Evolutionary conservation across 2,888 invertebrate species (phyloP), one percentile per base, ranked within the genome.

Genomic region (Stratiomys singularior): DNA sequence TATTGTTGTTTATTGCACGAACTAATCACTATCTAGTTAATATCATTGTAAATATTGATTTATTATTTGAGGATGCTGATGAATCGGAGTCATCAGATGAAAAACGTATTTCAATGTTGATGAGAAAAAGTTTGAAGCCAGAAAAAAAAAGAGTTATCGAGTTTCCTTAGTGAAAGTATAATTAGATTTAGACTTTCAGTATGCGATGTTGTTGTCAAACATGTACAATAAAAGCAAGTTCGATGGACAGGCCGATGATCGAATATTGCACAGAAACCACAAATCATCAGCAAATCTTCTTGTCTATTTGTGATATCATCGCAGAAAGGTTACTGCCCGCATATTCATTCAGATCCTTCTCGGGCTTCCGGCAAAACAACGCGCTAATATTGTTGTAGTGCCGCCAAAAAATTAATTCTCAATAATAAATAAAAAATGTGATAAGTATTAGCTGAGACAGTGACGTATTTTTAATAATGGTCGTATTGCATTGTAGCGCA

Each of bases 141-240:
- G 23, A 64, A 64, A 21, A 30, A 28, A 30, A 5, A 64, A n/a
- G n/a, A n/a, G n/a, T 30, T 64, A 30, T 28, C 4, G 28, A 15
- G 18, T 64, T 64, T 64, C n/a, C 58, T 13, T 21, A 64, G 64
- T 64, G 64, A 64, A 64, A 64, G 64, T 64, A 11, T 64, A 30
- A 64, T 64, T 64, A 27, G 64, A 64, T 27, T 64, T 15, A 64
- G n/a, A 13, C 30, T 64, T 64, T 30, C 30, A 30, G 30, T 25
- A 28, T n/a, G 64, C 3, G 37, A 37, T 37, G 37, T 37, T 37
- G 37, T 37, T 37, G 37, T 37, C 37, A 37, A 5, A 37, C 3
- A 5, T 9, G 37, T 37, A 9, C 3, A 37, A 30, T 30, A 27
- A 18, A 56, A 56, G 56, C 13, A 7, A 64, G 23, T n/a, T 64